A percentile compares a stretch with the other conserved stretches of the same genome.
Evolutionary conservation across 1,140 invertebrate species (phyloP).

Genomic region (Zaprionus nigranus): DNA sequence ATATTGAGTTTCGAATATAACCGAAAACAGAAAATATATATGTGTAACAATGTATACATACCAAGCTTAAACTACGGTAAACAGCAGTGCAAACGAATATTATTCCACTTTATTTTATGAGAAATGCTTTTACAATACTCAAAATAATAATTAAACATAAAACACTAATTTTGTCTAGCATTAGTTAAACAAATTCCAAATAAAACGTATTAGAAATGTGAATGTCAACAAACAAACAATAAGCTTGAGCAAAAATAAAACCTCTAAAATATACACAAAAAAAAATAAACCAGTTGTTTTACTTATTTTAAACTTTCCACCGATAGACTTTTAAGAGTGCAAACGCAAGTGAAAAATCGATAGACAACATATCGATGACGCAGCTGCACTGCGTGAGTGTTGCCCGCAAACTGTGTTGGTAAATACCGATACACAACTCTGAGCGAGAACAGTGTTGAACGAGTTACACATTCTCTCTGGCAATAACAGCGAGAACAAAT

Average conservation of each 20-base stretch:
- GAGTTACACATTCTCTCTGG: constrained; percentile 29
- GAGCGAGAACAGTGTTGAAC: constrained; percentile 12
- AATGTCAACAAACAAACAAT: constrained; percentile 72
- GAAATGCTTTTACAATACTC: constrained; percentile 70
- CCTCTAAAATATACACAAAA: constrained; percentile 51
- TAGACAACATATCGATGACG: not conserved
- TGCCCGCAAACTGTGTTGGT: constrained; percentile 11
- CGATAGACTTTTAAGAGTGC: not conserved
- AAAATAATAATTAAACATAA: constrained; percentile 41
- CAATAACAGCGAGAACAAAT: constrained; percentile 24
- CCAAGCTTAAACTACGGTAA: constrained; percentile 65
- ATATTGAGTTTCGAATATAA: constrained; percentile 55
- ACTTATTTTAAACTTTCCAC: not conserved
- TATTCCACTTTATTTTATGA: constrained; percentile 78
- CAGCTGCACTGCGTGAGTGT: not conserved
- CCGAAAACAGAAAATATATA: constrained; percentile 35
- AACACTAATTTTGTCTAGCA: constrained; percentile 70
- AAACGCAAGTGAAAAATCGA: not conserved
- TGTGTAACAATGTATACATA: constrained; percentile 38
- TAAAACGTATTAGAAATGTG: constrained; percentile 63
- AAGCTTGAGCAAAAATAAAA: constrained; percentile 77
- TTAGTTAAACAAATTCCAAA: constrained; percentile 70
- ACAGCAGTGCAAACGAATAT: constrained; percentile 65
- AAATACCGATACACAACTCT: not conserved
- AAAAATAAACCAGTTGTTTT: not conserved